Base-by-base conservation (phyloP, 2,113 vertebrate genomes). In the Mormyrus lacerda region DNA sequence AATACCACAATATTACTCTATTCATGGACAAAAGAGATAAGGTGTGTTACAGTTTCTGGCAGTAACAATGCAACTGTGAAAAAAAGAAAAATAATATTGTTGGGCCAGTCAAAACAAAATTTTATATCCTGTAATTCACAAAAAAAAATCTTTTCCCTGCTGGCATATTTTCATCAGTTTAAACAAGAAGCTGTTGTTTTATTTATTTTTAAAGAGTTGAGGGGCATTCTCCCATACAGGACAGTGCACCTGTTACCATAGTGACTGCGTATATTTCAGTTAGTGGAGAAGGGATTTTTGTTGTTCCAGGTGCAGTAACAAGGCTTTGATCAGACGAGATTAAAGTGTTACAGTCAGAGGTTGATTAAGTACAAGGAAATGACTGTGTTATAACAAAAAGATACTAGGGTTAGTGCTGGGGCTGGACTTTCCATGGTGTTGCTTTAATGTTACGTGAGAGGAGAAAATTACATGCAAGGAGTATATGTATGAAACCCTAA, bases 361-460 rank as follows among this genome's bases (percentile, higher is more conserved):
- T 85, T 85, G 82, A 85, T 48, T 19, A 88, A 48, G 27, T 86
- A 79, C 73, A 79, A 42, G 73, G 73, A 79, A 79, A 79, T 79
- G 31, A 79, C 69, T 76, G 35, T 76, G 69, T 76, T 76, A 76
- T 39, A 76, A 42, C 35, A 79, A 79, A 79, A 79, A 79, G 73
- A 17, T 42, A 42, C 17, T 17, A 79, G 35, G 35, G 31, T 79
- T 35, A 42, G 31, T 79, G 17, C 6, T 79, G 8, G 15, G 73
- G 73, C 17, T 79, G n/a, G 73, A 79, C 73, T 42, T 79, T 39
- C 35, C 73, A 6, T 42, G 73, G 35, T 76, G 31, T 76, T 76
- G 17, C 73, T 19, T 7, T 42, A 42, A 42, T 79, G 61, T 69
- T 69, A 69, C n/a, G 61, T 31, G 61, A 69, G 61, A 65, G 61